These are phyloP conservation scores for Scolanthus callimorphus DNA, from an alignment of 92 coral and sea anemone species.

Conservation along the genomic window DNA sequence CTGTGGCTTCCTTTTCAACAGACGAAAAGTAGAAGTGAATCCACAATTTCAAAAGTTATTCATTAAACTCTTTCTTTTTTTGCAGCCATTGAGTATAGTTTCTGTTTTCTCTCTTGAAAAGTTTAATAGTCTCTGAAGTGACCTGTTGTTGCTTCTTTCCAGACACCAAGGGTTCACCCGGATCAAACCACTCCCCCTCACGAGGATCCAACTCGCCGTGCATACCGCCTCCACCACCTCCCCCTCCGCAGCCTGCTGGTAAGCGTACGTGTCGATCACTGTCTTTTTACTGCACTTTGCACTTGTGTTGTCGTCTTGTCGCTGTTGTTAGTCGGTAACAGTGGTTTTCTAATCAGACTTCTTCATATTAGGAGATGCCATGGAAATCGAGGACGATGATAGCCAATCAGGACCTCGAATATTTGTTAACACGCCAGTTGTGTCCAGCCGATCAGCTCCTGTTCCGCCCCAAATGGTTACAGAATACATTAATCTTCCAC, in stretches of 20 bases:
- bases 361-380: conserved; percentile 63
- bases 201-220: conserved; percentile 41
- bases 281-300: neutral
- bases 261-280: conserved; percentile 13
- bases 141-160: too few species aligned
- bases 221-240: conserved; percentile 66
- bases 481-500: too few species aligned
- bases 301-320: neutral
- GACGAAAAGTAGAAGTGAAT: too few species aligned
- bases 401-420: conserved; percentile 46
- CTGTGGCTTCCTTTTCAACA: too few species aligned
- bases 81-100: too few species aligned
- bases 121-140: too few species aligned
- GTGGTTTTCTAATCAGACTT: neutral
- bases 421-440: conserved; percentile 49
- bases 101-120: too few species aligned
- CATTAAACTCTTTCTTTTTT: too few species aligned
- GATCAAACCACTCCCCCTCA: conserved; percentile 24
- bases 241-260: conserved; percentile 70
- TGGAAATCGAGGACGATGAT: conserved; percentile 90
- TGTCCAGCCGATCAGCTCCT: conserved; percentile 14
- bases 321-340: neutral
- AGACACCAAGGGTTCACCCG: conserved; percentile 27
- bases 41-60: too few species aligned
- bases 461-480: too few species aligned